Base-by-base conservation (phyloP, 2,797 vertebrate genomes). In the Enteromius treurensis region DNA sequence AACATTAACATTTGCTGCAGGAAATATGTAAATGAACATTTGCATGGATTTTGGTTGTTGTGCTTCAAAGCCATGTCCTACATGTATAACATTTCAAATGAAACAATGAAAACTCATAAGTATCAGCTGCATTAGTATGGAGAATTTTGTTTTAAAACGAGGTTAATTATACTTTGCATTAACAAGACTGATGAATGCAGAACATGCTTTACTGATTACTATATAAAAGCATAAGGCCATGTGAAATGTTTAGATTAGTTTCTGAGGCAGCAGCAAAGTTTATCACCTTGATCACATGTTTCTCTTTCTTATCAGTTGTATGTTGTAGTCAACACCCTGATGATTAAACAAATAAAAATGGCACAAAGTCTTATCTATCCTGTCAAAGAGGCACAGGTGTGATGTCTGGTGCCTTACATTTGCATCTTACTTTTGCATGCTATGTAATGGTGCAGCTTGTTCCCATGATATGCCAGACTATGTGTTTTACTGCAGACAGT, bases 1-100 rank as follows among this genome's bases (percentile, higher is more conserved):
- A 21, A 0, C 13, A n/a, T 42, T 77, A 23, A 23, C 62, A 58
- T 82, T 1, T 23, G 64, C 49, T 62, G 26, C 49, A 62, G 74
- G 14, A 34, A 83, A 77, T 77, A 83, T 83, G 26, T 70, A 62
- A 83, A 70, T 0, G 5, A 21, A 37, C 8, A 78, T 83, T 83
- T 77, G 81, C 62, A 82, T 82, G 73, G 32, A 65, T 19, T 83
- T 64, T 69, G 51, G 14, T 26, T 34, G 77, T 14, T 60, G 17
- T 70, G 26, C 51, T 69, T 69, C 10, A 82, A 42, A n/a, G 10
- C 5, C 47, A 6, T 29, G 19, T 74, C n/a, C 45, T 21, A 11
- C 2, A 21, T 65, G 17, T 51, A 40, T 53, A 45, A 42, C 26
- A 62, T 47, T 74, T 40, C 5, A 37, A 29, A 65, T n/a, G 0